phyloP scores from a whole-genome alignment of 2,797 vertebrate species.

The Cottoperca gobio region DNA sequence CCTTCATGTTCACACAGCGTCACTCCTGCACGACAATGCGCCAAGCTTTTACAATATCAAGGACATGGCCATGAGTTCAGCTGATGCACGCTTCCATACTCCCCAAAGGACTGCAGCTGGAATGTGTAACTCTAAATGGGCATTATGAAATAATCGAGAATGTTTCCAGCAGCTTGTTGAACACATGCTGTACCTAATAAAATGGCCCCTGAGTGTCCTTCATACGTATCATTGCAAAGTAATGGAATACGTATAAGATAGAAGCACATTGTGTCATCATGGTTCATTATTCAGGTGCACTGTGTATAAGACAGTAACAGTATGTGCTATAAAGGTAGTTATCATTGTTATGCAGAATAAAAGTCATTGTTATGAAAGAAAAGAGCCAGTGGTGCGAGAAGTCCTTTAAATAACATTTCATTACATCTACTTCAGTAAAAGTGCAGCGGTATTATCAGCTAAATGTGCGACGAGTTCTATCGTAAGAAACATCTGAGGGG shows the following conservation, averaged over 20 bases:
- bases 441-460: not conserved
- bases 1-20: conserved; percentile 23
- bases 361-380: too few relatives aligned
- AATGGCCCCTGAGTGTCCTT: not conserved
- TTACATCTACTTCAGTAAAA: not conserved
- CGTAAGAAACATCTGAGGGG: not conserved
- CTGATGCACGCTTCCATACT: not conserved
- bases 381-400: not conserved
- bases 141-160: not conserved
- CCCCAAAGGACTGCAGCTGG: not conserved
- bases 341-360: too few relatives aligned
- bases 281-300: too few relatives aligned
- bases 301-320: too few relatives aligned
- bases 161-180: not conserved
- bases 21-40: conserved; percentile 6
- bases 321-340: too few relatives aligned
- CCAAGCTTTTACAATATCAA: conserved; percentile 12
- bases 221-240: not conserved
- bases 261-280: too few relatives aligned
- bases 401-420: not conserved
- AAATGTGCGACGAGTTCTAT: not conserved
- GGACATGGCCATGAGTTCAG: conserved; percentile 22
- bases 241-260: too few relatives aligned
- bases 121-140: not conserved
- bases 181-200: not conserved